phyloP scores from a whole-genome alignment of 2,113 vertebrate species.

The Fregetta grallaria region DNA sequence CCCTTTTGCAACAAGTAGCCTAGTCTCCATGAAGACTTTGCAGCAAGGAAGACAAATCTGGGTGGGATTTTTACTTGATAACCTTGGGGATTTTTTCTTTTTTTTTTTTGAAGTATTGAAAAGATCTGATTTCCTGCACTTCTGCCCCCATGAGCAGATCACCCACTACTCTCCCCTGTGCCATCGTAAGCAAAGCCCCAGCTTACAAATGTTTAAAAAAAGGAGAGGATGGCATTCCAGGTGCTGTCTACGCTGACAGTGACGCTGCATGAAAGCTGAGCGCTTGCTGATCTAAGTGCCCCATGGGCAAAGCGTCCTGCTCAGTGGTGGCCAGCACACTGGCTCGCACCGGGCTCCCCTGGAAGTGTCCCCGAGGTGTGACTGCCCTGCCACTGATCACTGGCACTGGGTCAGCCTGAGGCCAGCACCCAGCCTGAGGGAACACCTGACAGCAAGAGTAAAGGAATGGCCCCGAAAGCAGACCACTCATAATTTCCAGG shows the following conservation, averaged over 20 bases:
- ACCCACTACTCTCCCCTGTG: neutral
- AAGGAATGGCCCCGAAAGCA: neutral
- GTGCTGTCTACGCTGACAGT: neutral
- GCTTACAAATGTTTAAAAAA: neutral
- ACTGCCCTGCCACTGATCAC: neutral
- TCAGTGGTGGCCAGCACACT: rapidly evolving
- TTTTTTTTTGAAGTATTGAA: neutral
- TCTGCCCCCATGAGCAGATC: neutral
- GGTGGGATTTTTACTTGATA: neutral
- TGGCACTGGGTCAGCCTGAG: too few species aligned
- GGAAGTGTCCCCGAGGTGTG: neutral
- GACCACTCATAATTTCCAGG: neutral
- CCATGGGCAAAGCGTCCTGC: neutral
- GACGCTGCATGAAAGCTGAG: neutral
- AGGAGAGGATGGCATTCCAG: neutral
- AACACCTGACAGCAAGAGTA: neutral
- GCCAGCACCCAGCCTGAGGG: neutral
- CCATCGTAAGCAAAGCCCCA: neutral
- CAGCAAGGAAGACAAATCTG: neutral
- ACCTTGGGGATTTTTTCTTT: rapidly evolving
- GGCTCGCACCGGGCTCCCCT: neutral
- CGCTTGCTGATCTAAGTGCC: neutral
- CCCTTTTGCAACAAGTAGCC: neutral
- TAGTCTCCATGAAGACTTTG: neutral
- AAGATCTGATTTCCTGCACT: neutral